Evolutionary conservation across 2,113 vertebrate species (phyloP).

Genomic region (Osmerus mordax): DNA sequence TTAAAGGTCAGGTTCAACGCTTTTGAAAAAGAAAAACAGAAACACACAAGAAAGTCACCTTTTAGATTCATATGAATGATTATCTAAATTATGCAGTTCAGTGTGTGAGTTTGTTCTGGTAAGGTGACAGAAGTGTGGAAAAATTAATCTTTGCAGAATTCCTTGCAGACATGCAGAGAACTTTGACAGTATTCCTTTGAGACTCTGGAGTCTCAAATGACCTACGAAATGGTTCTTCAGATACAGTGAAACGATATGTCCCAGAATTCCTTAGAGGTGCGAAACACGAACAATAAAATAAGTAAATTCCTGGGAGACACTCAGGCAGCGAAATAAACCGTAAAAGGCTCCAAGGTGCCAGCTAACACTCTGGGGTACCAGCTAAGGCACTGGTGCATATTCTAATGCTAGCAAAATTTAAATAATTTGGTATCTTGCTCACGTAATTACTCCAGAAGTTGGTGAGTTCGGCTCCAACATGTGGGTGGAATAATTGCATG

Average conservation of each 20-base stretch:
- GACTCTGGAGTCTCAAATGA: slow-evolving; percentile 1
- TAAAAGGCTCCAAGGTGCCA: too few species aligned
- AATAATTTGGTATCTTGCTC: too few species aligned
- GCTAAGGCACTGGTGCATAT: too few species aligned
- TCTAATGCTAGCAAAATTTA: too few species aligned
- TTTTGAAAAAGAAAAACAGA: slow-evolving; percentile 29
- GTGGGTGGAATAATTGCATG: too few species aligned
- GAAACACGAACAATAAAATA: slow-evolving; percentile 4
- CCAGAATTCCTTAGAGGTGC: slow-evolving; percentile 32
- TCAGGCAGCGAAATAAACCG: neutral
- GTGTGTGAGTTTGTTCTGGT: neutral
- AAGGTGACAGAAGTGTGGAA: neutral
- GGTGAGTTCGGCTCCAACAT: too few species aligned
- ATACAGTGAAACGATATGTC: slow-evolving; percentile 31
- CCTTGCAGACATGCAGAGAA: slow-evolving; percentile 9
- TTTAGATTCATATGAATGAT: slow-evolving; percentile 47
- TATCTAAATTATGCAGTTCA: slow-evolving; percentile 54
- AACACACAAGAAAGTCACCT: slow-evolving; percentile 35
- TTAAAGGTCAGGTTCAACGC: slow-evolving; percentile 41
- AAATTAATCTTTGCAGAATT: slow-evolving; percentile 1
- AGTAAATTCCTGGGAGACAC: slow-evolving; percentile 24
- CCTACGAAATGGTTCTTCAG: slow-evolving; percentile 29
- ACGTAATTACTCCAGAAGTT: too few species aligned
- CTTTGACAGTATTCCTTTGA: slow-evolving; percentile 18
- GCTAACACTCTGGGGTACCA: too few species aligned